phyloP scores from a whole-genome alignment of 1,140 invertebrate genomes.

The Aphelinus atriplicis region DNA sequence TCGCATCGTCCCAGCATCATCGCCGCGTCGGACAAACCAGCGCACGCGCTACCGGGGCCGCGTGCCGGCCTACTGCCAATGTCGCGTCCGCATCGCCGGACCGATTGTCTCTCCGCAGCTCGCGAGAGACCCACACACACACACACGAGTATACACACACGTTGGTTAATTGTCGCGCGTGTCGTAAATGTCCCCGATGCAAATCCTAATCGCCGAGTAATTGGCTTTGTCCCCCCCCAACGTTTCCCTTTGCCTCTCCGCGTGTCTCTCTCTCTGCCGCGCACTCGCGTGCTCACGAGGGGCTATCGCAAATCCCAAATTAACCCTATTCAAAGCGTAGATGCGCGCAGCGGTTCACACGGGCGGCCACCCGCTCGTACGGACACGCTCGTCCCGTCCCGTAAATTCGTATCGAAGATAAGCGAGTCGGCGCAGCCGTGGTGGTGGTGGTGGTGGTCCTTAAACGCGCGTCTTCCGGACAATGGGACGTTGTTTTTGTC shows the following conservation, averaged over 20 bases:
- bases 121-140: not conserved
- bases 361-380: no score
- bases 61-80: no score
- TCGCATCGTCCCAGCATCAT: conserved; percentile 58
- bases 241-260: not conserved
- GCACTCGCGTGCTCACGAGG: not conserved
- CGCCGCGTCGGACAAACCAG: conserved; percentile 66
- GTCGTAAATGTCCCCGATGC: not conserved
- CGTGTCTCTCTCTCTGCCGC: not conserved
- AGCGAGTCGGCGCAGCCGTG: not conserved
- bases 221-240: not conserved
- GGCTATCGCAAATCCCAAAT: no score
- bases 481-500: conserved; percentile 54
- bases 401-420: conserved; percentile 58
- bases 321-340: no score
- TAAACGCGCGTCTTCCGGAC: conserved; percentile 47
- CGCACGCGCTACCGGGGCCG: conserved; percentile 39
- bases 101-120: not conserved
- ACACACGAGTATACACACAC: not conserved
- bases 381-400: conserved; percentile 28
- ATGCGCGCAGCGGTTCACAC: no score
- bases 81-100: no score
- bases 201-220: conserved; percentile 18
- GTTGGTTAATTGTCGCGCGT: conserved; percentile 16
- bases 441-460: conserved; percentile 42